A percentile compares a stretch with the other conserved stretches of the same genome.
phyloP scores from a whole-genome alignment of 2,113 vertebrate genomes.

The Malaclemys terrapin region DNA sequence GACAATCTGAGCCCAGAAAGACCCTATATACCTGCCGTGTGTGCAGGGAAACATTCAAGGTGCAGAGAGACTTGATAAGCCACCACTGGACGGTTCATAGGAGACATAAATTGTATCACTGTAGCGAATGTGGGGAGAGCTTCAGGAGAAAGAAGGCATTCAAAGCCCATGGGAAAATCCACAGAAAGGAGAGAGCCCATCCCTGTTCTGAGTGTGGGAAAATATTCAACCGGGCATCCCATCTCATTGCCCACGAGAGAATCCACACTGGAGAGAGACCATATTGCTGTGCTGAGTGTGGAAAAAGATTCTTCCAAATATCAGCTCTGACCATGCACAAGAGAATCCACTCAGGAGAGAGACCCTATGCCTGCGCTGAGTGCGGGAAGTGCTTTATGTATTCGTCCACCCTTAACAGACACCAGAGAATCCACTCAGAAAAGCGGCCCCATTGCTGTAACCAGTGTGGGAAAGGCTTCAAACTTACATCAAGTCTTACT shows the following conservation, averaged over 20 bases:
- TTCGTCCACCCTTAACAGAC: conserved; percentile 69
- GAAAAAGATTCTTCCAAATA: conserved; percentile 72
- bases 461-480: conserved; percentile 49
- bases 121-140: conserved; percentile 69
- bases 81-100: conserved; percentile 50
- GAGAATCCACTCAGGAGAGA: conserved; percentile 75
- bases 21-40: neutral
- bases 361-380: conserved; percentile 69
- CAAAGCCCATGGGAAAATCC: conserved; percentile 64
- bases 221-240: conserved; percentile 71
- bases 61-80: neutral
- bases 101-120: conserved; percentile 69
- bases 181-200: conserved; percentile 71
- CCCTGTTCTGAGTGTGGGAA: conserved; percentile 74
- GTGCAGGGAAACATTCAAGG: neutral
- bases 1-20: neutral
- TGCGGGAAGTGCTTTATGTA: conserved; percentile 75
- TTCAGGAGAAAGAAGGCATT: conserved; percentile 69
- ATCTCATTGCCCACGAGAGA: conserved; percentile 72
- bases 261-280: conserved; percentile 76
- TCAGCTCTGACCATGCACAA: conserved; percentile 74
- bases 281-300: conserved; percentile 68
- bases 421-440: conserved; percentile 73
- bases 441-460: conserved; percentile 49
- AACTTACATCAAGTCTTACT: neutral